Base-by-base conservation (phyloP, 2,888 invertebrate genomes). In the Amiota minor region DNA sequence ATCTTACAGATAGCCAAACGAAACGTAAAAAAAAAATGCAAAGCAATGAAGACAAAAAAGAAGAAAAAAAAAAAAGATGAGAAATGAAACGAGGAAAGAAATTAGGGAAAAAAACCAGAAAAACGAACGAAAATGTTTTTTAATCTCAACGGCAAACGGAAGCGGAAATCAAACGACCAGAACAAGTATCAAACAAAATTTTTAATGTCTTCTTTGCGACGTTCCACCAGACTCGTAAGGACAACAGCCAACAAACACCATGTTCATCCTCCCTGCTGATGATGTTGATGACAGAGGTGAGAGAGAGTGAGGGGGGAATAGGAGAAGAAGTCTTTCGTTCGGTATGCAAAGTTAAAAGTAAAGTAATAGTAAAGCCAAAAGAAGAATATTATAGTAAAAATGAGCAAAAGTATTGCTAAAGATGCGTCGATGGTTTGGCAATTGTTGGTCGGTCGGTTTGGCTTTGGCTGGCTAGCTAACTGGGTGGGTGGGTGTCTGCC, bases 61-160 rank as follows among this genome's bases (percentile, higher is more conserved):
- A n/a, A n/a, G n/a, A 71, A 79, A 79, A 80, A 73, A 81, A 77
- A 79, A 75, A 75, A 78, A 73, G 49, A 50, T 50, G 49, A 73
- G 47, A 65, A 68, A 50, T 11, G 14, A 79, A 70, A 73, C 75
- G 71, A 68, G 72, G 74, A 70, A 75, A 74, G 75, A 74, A 74
- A 65, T 72, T 64, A 72, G 72, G 73, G 75, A 77, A 78, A 77
- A 75, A 77, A 79, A 70, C 74, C 76, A 79, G 79, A 77, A 76
- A 82, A 83, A 81, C 35, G 62, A 56, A 53, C 70, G 20, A 50
- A 84, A 81, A 81, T 82, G 81, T 81, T 82, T 87, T 35, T 88
- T 87, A 87, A 87, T 87, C 87, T 88, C 87, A 87, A 87, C 81
- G 88, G 87, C 87, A 87, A 87, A 87, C 73, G 80, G 77, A 75